A percentile compares a stretch with the other conserved stretches of the same genome.
These are phyloP conservation scores for Octopus sinensis DNA, from an alignment of 1,140 invertebrate genomes.

Conservation along the genomic window DNA sequence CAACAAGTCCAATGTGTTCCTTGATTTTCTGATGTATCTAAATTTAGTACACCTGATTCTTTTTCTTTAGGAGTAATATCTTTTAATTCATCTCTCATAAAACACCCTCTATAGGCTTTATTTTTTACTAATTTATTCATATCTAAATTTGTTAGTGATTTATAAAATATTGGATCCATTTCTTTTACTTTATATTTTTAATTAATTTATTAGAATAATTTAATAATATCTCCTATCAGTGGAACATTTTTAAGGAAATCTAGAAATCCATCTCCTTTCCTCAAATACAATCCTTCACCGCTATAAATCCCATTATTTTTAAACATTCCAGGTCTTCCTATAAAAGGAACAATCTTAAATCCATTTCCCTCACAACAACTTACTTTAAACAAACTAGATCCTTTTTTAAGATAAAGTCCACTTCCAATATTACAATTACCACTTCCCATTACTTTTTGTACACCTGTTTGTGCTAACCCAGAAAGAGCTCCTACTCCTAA, in stretches of 20 bases:
- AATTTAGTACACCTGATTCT: not conserved
- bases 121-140: too few relatives aligned
- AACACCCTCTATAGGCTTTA: not conserved
- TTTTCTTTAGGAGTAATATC: conserved; percentile 3
- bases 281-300: not conserved
- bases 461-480: not conserved
- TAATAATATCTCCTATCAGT: not conserved
- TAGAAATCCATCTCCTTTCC: not conserved
- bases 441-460: conserved; percentile 1
- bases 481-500: not conserved
- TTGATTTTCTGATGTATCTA: not conserved
- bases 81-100: conserved; percentile 4
- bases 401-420: conserved; percentile 1
- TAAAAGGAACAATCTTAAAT: conserved; percentile 1
- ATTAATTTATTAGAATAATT: not conserved
- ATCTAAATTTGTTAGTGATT: conserved; percentile 4
- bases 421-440: conserved; percentile 1
- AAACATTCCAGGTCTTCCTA: not conserved
- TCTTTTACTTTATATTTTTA: not conserved
- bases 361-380: conserved; percentile 1
- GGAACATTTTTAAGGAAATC: not conserved
- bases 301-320: not conserved
- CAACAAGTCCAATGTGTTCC: not conserved
- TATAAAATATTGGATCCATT: conserved; percentile 4
- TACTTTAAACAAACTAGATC: not conserved